phyloP scores from a whole-genome alignment of 2,888 invertebrate genomes.

The Camponotus fellah region DNA sequence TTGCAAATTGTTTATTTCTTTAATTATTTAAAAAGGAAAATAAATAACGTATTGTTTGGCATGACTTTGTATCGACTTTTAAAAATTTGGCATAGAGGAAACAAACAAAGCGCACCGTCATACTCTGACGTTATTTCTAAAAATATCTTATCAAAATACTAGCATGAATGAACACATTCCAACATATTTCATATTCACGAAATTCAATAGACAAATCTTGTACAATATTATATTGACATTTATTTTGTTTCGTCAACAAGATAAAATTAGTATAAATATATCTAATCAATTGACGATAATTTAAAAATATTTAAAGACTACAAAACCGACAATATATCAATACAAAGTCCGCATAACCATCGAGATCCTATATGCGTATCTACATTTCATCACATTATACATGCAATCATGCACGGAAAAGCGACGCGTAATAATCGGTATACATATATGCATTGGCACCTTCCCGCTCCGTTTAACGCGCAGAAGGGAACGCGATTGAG shows the following conservation, averaged over 20 bases:
- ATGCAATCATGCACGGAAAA: not conserved
- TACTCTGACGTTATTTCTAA: not conserved
- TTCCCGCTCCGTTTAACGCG: not conserved
- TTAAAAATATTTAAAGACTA: not conserved
- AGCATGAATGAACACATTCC: not conserved
- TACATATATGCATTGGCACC: not conserved
- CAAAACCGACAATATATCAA: no score
- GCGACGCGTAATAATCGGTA: not conserved
- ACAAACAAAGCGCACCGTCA: not conserved
- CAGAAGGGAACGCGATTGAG: not conserved
- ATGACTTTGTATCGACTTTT: not conserved
- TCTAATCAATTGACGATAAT: not conserved
- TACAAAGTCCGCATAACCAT: no score
- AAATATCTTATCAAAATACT: not conserved
- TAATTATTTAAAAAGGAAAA: not conserved
- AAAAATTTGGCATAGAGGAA: not conserved
- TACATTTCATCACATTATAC: not conserved
- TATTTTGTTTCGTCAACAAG: not conserved
- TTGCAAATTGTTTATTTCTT: not conserved
- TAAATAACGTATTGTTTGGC: not conserved
- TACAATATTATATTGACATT: not conserved
- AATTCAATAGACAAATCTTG: not conserved
- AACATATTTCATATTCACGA: not conserved
- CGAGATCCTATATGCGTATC: no score
- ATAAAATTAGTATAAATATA: not conserved